Conservation (phyloP, 2,113 vertebrate genomes). For the Entomyzon cyanotis region DNA sequence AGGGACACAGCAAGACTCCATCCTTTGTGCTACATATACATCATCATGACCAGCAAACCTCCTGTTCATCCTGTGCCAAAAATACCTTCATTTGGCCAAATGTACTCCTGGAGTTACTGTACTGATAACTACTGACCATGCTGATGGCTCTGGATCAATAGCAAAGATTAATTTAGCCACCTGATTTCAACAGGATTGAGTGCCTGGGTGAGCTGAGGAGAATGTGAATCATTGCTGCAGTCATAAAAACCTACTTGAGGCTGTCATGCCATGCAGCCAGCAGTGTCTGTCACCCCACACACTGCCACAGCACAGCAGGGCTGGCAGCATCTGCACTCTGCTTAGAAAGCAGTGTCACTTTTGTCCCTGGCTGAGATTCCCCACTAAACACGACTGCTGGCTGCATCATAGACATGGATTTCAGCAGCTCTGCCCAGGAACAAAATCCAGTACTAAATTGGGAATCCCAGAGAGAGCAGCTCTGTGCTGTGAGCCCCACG, state of each 20-base stretch:
- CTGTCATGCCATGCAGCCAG: neutral
- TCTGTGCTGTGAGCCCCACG: neutral
- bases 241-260: neutral
- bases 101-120: neutral
- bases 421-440: neutral
- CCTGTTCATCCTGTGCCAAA: neutral
- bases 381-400: neutral
- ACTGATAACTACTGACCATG: neutral
- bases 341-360: neutral
- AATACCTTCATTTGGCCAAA: neutral
- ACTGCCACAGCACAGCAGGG: neutral
- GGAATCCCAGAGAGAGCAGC: neutral
- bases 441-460: neutral
- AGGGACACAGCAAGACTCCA: neutral
- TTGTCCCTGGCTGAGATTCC: neutral
- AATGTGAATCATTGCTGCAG: neutral
- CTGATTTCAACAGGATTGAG: neutral
- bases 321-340: neutral
- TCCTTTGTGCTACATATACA: neutral
- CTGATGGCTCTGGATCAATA: neutral
- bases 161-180: neutral
- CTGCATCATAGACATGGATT: neutral
- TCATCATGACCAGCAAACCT: neutral
- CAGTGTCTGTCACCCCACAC: neutral
- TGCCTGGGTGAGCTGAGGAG: neutral